These are phyloP conservation scores for Synaphobranchus kaupii DNA, from an alignment of 2,797 vertebrate species.

Conservation along the genomic window DNA sequence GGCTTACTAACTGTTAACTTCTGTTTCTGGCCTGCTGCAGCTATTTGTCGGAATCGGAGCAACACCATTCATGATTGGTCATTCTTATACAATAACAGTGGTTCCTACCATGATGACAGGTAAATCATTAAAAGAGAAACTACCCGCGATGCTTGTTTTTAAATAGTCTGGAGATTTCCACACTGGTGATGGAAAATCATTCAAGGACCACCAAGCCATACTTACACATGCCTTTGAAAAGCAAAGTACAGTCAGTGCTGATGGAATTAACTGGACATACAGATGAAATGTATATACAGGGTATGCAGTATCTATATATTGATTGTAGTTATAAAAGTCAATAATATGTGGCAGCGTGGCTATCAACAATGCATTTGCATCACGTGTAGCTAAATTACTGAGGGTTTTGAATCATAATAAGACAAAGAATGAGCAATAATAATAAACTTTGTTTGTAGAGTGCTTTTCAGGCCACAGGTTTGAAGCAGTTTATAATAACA, in stretches of 20 bases:
- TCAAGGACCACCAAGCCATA: too few relatives aligned
- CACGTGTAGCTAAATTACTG: background rate
- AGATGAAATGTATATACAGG: background rate
- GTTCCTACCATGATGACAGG: conserved; percentile 29
- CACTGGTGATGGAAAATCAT: too few relatives aligned
- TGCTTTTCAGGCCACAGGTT: too few relatives aligned
- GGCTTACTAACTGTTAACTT: background rate
- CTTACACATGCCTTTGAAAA: too few relatives aligned
- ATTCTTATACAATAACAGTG: conserved; percentile 58
- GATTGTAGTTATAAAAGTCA: background rate
- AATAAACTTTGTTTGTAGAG: too few relatives aligned
- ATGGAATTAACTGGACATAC: background rate
- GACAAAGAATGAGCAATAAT: background rate
- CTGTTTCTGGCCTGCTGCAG: conserved; percentile 45
- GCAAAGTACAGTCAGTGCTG: too few relatives aligned
- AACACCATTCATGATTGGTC: conserved; percentile 58
- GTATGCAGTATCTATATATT: background rate
- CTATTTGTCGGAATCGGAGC: conserved; percentile 38
- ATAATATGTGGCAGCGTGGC: background rate
- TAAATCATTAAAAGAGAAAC: conserved; percentile 38
- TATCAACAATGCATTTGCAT: background rate
- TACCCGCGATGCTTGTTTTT: background rate
- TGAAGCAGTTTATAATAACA: too few relatives aligned
- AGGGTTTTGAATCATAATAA: background rate
- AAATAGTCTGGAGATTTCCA: background rate